Evolutionary conservation across 1,140 invertebrate genomes (phyloP), one percentile per base, ranked within the genome.

Genomic region (Drosophila paulistorum): DNA sequence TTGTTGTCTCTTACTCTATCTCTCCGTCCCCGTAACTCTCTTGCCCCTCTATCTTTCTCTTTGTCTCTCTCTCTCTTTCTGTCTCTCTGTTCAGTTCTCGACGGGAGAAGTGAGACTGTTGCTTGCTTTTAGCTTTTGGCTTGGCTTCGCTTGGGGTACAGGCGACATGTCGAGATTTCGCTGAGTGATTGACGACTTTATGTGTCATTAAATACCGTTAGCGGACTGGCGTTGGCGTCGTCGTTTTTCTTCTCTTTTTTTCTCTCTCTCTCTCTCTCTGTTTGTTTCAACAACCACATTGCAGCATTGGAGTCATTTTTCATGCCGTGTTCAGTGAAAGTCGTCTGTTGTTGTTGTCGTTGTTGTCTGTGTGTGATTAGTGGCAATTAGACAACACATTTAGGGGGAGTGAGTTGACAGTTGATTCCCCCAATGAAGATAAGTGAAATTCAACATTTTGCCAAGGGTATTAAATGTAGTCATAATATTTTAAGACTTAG

Each of bases 181-280:
- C 81, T 72, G 81, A 84, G 84, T 89, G 84, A 89, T 89, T 89
- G 84, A 89, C 84, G 84, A 89, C 85, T 89, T 89, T 70, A 84
- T 89, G 84, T 89, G 85, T 90, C 84, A 89, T 89, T 89, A 90
- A 90, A 84, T 81, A 84, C 85, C 85, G 84, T 90, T 89, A 84
- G 77, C 81, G 75, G 71, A 60, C 70, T 67, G 67, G 33, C 55
- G 39, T 54, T 65, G 66, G 65, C 65, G 57, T 71, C 67, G 35
- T 41, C 42, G 57, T 65, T 30, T 30, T 30, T 30, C 26, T 30
- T 30, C 3, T 23, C 17, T 42, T 23, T 37, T 42, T 63, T 30
- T 58, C 1, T 17, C 17, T 17, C 17, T 58, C 1, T 17, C 17
- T 17, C 17, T 69, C 60, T 33, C 33, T 64, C n/a, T 20, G 17